Evolutionary conservation across 2,797 vertebrate genomes (phyloP), one percentile per base, ranked within the genome.

Genomic region (Morus bassanus): DNA sequence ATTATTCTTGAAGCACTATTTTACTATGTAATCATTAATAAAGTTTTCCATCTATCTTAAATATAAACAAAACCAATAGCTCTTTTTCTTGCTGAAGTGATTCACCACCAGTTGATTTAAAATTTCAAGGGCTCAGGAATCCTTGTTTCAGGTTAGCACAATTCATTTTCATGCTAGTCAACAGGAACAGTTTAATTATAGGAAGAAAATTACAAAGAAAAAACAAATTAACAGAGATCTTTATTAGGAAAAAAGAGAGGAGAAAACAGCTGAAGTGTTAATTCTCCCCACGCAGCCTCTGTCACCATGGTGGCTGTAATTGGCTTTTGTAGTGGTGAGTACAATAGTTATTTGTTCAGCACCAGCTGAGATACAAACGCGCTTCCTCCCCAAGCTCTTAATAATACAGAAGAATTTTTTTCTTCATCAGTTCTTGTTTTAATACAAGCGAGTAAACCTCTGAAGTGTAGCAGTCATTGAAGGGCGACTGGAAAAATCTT

Each of bases 401-500:
- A 35, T 46, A 72, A 73, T 8, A 43, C 33, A 48, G 27, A 37
- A 65, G 31, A 56, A 31, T 9, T 41, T 22, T 28, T 56, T 59
- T 41, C 70, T 45, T 54, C 72, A 14, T 35, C 46, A 16, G 18
- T 33, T 77, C 75, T 46, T 37, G 24, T 30, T 74, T 65, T 14
- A 50, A 27, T 12, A 16, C 2, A 39, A 80, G 28, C 2, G 2
- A 85, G 33, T 5, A 59, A 79, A 67, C 25, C 35, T 43, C 69
- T 43, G 35, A 35, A 64, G 50, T 0, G 30, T 1, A 57, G 64
- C 33, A 31, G 60, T 7, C 61, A 35, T 7, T 3, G 22, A 41
- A 0, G 11, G 65, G 41, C 0, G 1, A 39, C 0, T 8, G 37
- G 61, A 27, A 73, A 54, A 28, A 12, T 13, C 75, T 25, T 9